Conservation (phyloP, 1,140 invertebrate genomes). For the Rhynchophorus ferrugineus region DNA sequence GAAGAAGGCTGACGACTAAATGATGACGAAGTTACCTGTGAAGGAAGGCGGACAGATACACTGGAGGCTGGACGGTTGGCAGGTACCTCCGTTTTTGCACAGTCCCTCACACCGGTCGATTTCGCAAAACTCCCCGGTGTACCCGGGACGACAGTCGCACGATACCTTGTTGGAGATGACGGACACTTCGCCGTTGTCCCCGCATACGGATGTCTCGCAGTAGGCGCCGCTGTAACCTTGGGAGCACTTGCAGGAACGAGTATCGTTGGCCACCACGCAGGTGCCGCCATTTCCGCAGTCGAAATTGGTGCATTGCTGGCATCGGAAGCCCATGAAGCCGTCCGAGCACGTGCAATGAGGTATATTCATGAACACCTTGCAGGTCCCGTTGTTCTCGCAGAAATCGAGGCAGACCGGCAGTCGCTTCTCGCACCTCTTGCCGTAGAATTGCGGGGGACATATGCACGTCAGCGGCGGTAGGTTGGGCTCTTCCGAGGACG, state of each 20-base stretch:
- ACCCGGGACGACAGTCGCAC: conserved; percentile 44
- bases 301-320: conserved; percentile 35
- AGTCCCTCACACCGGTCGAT: conserved; percentile 25
- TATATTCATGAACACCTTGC: conserved; percentile 37
- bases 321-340: conserved; percentile 44
- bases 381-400: conserved; percentile 51
- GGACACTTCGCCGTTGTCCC: conserved; percentile 23
- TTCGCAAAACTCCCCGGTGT: conserved; percentile 48
- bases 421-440: conserved; percentile 56
- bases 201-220: conserved; percentile 30
- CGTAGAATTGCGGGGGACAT: conserved; percentile 57
- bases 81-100: conserved; percentile 24
- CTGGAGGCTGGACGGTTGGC: conserved; percentile 9
- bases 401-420: conserved; percentile 41
- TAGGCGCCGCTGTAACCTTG: conserved; percentile 24
- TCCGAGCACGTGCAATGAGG: conserved; percentile 50
- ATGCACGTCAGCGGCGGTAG: conserved; percentile 45
- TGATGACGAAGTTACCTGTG: conserved; percentile 9
- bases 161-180: conserved; percentile 21
- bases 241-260: conserved; percentile 30
- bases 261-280: conserved; percentile 24
- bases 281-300: conserved; percentile 36
- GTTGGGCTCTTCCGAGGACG: conserved; percentile 7
- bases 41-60: conserved; percentile 14
- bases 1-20: no score